Conservation (phyloP, 2,797 vertebrate species). For the Hoplostethus mediterraneus region DNA sequence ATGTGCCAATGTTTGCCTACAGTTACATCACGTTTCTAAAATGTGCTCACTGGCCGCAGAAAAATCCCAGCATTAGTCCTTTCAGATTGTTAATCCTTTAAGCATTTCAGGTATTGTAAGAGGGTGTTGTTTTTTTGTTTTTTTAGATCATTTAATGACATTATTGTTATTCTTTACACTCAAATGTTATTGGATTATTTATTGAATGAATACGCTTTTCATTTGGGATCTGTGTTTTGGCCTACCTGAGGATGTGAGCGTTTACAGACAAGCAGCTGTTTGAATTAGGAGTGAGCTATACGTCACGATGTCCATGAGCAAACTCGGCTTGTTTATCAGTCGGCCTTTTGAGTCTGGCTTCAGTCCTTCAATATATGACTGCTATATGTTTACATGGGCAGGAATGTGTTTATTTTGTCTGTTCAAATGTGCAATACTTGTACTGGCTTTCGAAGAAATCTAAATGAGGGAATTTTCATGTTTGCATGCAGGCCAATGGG, state of each 20-base stretch:
- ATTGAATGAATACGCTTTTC: constrained; percentile 30
- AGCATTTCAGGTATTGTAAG: constrained; percentile 22
- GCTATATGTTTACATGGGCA: constrained; percentile 52
- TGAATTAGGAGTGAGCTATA: not conserved
- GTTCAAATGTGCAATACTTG: constrained; percentile 62
- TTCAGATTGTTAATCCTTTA: constrained; percentile 15
- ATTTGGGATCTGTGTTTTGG: constrained; percentile 23
- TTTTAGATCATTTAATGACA: not conserved
- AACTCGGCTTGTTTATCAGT: not conserved
- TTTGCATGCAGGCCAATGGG: constrained; percentile 85
- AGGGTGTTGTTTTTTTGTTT: constrained; percentile 23
- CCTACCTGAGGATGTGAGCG: constrained; percentile 23
- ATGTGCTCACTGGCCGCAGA: constrained; percentile 13
- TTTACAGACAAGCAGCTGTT: constrained; percentile 8
- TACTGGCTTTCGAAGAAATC: constrained; percentile 54
- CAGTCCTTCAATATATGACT: constrained; percentile 8
- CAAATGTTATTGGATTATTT: constrained; percentile 14
- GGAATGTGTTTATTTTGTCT: constrained; percentile 44
- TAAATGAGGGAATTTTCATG: constrained; percentile 40
- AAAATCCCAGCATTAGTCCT: constrained; percentile 2
- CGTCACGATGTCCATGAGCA: constrained; percentile 14
- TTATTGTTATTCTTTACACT: constrained; percentile 36
- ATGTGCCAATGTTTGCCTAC: constrained; percentile 37
- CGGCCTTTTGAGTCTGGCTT: constrained; percentile 21
- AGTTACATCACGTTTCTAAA: constrained; percentile 33